A percentile compares a stretch with the other conserved stretches of the same genome.
Conservation (phyloP, 1,140 invertebrate species). For the Sinonovacula constricta region DNA sequence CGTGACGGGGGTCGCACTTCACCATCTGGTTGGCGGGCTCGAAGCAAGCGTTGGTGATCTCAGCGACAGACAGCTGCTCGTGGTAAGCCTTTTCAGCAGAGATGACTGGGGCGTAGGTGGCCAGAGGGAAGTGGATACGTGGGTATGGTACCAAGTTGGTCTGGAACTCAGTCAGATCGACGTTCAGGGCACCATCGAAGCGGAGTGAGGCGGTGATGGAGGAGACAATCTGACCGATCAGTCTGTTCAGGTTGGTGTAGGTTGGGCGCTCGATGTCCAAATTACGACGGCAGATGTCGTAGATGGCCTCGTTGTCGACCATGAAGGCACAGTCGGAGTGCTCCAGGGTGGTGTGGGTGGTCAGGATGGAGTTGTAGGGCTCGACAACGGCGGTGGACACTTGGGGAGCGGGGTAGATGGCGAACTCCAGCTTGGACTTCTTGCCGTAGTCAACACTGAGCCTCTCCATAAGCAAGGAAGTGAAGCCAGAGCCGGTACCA, state of each 20-base stretch:
- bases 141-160: constrained; percentile 81
- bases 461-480: constrained; percentile 91
- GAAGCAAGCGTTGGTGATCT: constrained; percentile 92
- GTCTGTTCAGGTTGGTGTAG: constrained; percentile 70
- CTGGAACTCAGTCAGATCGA: constrained; percentile 83
- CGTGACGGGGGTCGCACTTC: constrained; percentile 92
- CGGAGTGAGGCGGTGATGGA: constrained; percentile 82
- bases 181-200: constrained; percentile 86
- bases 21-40: constrained; percentile 94
- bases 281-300: constrained; percentile 80
- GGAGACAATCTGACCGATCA: constrained; percentile 79
- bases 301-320: constrained; percentile 75
- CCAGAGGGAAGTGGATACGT: constrained; percentile 62
- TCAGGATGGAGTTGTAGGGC: constrained; percentile 69
- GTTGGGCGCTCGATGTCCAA: constrained; percentile 86
- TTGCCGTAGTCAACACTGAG: constrained; percentile 93
- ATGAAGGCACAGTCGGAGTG: constrained; percentile 74
- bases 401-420: constrained; percentile 75
- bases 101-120: constrained; percentile 60
- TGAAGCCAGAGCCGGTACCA: constrained; percentile 85
- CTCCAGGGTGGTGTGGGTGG: constrained; percentile 63
- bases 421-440: constrained; percentile 86
- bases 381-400: constrained; percentile 78
- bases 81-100: constrained; percentile 63
- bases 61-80: constrained; percentile 81